A percentile compares a stretch with the other conserved stretches of the same genome.
Evolutionary conservation across 2,797 vertebrate species (phyloP).

Genomic region (Gobio occitaniae): DNA sequence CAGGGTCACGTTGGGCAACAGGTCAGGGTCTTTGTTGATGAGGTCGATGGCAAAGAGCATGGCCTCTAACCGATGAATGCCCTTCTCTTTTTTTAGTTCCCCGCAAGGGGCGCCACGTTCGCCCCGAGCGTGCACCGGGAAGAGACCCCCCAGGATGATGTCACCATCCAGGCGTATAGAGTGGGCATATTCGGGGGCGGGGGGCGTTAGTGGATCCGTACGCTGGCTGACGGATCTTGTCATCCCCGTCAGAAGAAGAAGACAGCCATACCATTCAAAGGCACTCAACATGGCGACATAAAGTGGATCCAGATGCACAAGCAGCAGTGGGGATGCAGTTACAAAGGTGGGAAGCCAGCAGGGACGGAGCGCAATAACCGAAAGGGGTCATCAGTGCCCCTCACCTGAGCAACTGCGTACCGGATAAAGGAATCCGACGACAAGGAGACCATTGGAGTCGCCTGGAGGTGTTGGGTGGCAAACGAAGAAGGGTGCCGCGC

Average conservation of each 20-base stretch:
- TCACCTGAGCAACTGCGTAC: constrained; percentile 28
- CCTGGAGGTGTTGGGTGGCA: background rate
- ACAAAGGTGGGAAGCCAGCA: constrained; percentile 43
- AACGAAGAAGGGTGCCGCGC: background rate
- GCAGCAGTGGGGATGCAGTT: constrained; percentile 28
- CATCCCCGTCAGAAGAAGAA: constrained; percentile 84
- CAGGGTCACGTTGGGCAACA: constrained; percentile 87
- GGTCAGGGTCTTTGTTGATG: constrained; percentile 90
- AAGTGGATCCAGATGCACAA: constrained; percentile 24
- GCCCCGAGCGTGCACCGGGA: constrained; percentile 78
- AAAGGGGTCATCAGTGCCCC: constrained; percentile 55
- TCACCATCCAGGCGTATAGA: constrained; percentile 96
- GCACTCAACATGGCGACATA: constrained; percentile 52
- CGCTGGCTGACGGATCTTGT: constrained; percentile 83
- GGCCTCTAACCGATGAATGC: constrained; percentile 83
- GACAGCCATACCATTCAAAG: constrained; percentile 76
- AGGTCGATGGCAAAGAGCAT: constrained; percentile 70
- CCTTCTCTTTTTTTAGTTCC: constrained; percentile 89
- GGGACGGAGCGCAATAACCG: constrained; percentile 33
- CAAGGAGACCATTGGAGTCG: constrained; percentile 50
- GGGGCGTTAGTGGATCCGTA: constrained; percentile 78
- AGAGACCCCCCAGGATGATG: constrained; percentile 83
- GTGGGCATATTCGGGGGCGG: constrained; percentile 89
- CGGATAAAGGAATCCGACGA: constrained; percentile 31
- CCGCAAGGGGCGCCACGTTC: constrained; percentile 77